Evolutionary conservation across 2,888 invertebrate species (phyloP).

Genomic region (Caenorhabditis sp.): DNA sequence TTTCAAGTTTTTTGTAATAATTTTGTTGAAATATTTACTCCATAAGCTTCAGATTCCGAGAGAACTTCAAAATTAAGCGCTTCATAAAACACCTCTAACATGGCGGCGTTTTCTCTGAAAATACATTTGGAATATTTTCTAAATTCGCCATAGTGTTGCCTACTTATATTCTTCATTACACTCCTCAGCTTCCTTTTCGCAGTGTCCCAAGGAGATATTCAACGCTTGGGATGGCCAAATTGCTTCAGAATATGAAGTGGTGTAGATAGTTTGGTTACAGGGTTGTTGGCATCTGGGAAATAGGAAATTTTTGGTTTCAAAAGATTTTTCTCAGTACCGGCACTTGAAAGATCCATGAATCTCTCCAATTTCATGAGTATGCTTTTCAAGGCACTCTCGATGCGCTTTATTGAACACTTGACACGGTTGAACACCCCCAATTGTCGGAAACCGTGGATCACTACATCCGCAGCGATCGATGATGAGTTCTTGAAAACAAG

Average conservation of each 20-base stretch:
- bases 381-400: conserved; percentile 79
- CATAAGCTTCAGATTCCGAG: conserved; percentile 80
- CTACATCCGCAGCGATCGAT: conserved; percentile 79
- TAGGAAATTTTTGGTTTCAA: background rate
- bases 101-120: conserved; percentile 81
- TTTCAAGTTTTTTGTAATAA: background rate
- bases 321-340: conserved; percentile 59
- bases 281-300: conserved; percentile 78
- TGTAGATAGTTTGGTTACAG: conserved; percentile 79
- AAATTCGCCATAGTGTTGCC: background rate
- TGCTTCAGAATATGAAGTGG: conserved; percentile 79
- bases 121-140: background rate
- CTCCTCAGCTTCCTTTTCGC: conserved; percentile 72
- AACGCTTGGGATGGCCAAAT: conserved; percentile 80
- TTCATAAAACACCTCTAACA: conserved; percentile 82
- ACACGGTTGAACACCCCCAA: conserved; percentile 74
- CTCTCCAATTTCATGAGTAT: conserved; percentile 75
- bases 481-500: conserved; percentile 80
- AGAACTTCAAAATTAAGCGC: conserved; percentile 80
- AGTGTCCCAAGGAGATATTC: conserved; percentile 76
- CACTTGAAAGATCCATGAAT: conserved; percentile 74
- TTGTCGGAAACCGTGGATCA: conserved; percentile 81
- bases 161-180: conserved; percentile 81
- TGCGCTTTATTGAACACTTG: conserved; percentile 77
- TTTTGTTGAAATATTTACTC: conserved; percentile 64